Base-by-base conservation (phyloP, 2,888 invertebrate species). In the Hemistola chrysoprasaria region DNA sequence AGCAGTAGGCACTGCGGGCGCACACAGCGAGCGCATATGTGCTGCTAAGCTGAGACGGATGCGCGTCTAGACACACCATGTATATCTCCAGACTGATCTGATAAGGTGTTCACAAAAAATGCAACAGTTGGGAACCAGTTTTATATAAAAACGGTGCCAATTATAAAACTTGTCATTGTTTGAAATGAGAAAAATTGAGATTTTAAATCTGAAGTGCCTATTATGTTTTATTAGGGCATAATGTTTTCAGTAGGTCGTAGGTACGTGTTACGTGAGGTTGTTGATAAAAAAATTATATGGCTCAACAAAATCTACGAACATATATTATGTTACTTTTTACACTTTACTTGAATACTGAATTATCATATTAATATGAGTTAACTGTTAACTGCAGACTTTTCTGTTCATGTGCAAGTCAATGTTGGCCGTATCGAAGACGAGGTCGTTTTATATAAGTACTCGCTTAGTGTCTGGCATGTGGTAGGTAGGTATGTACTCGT, bases 381-480 rank as follows among this genome's bases (percentile, higher is more conserved):
- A n/a, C n/a, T n/a, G n/a, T n/a, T n/a, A 20, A 22, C 23, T 28
- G 34, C 44, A 50, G 16, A 16, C 38, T 53, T 47, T 53, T 48
- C 50, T 48, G 53, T 47, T 46, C 39, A 40, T 53, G 54, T 53
- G 59, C 67, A 64, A 64, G 68, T 62, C 53, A 59, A 54, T 53
- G 50, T 50, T 51, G 55, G 46, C 37, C 56, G 58, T 58, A 53
- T 50, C 51, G 50, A 48, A 49, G 47, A 42, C 50, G 56, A 58
- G 61, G 59, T 57, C 56, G 69, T 65, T 63, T 46, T 64, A 64
- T 75, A 81, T 83, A 16, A 4, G 16, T 16, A 82, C 68, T 65
- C 62, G 68, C 82, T 70, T 75, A 80, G 78, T 73, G 84, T 82
- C 84, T 83, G 85, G 77, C 86, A 85, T 86, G 85, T 85, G 84